A percentile compares a stretch with the other conserved stretches of the same genome.
Evolutionary conservation across 2,797 vertebrate species (phyloP).

Genomic region (Tokudaia tokunoshimensis): DNA sequence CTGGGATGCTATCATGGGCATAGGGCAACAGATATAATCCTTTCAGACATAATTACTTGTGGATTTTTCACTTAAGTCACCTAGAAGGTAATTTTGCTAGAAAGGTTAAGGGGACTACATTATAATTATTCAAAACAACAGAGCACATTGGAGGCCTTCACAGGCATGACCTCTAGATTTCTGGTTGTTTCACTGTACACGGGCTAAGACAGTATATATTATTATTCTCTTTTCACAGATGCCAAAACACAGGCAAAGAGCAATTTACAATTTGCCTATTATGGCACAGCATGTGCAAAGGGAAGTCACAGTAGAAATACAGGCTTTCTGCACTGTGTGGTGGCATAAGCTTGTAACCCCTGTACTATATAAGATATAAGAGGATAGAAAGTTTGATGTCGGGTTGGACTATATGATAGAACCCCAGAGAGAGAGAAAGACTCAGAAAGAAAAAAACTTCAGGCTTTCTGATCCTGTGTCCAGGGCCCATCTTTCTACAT

Average conservation of each 20-base stretch:
- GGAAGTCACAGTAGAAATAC: slow-evolving; percentile 15
- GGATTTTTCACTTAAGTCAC: background rate
- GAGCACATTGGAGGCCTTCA: background rate
- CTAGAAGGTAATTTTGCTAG: slow-evolving; percentile 27
- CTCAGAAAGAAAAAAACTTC: background rate
- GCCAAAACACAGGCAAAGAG: slow-evolving; percentile 4
- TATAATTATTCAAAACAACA: background rate
- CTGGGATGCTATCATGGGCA: background rate
- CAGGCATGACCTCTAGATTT: background rate
- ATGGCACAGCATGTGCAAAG: slow-evolving; percentile 9
- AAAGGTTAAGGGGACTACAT: background rate
- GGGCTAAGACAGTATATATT: background rate
- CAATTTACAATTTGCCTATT: slow-evolving; percentile 20
- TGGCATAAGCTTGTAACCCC: background rate
- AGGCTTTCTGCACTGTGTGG: background rate
- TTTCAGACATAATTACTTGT: slow-evolving; percentile 26
- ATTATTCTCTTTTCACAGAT: slow-evolving; percentile 44
- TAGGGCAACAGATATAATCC: background rate
- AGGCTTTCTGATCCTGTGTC: background rate
- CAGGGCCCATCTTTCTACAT: background rate
- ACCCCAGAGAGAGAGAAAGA: background rate
- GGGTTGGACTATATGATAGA: background rate
- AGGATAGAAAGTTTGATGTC: background rate
- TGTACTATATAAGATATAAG: background rate
- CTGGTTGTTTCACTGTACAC: background rate